Percentiles rank a stretch among this genome's conserved stretches.
These are phyloP conservation scores for Leistus spinibarbis DNA, from an alignment of 2,888 invertebrate genomes.

Conservation along the genomic window DNA sequence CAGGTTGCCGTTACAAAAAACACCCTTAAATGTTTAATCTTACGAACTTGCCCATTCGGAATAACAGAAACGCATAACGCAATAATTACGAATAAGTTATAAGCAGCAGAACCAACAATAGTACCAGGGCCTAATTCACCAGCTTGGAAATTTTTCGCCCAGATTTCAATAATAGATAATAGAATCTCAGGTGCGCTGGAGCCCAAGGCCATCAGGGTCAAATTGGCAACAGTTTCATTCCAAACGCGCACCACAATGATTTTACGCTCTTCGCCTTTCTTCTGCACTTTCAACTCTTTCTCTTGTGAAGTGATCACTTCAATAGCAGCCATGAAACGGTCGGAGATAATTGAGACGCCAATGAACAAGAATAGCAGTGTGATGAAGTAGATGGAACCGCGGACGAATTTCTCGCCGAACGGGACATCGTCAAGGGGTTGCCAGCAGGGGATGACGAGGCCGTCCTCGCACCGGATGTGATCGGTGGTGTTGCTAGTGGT, in stretches of 20 bases:
- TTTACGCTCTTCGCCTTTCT: constrained; percentile 85
- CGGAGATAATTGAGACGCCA: constrained; percentile 98
- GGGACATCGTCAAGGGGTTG: constrained; percentile 78
- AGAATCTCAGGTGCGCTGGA: constrained; percentile 99
- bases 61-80: constrained; percentile 92
- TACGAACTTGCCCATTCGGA: constrained; percentile 88
- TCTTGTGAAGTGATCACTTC: constrained; percentile 98
- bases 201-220: constrained; percentile 98
- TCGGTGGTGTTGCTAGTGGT: constrained; percentile 43
- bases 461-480: constrained; percentile 71
- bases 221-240: constrained; percentile 99
- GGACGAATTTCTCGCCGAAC: constrained; percentile 75
- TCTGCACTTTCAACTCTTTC: constrained; percentile 89
- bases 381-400: constrained; percentile 90
- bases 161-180: constrained; percentile 96
- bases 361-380: constrained; percentile 93
- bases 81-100: constrained; percentile 97
- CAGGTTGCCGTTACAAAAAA: constrained; percentile 98
- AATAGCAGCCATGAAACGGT: constrained; percentile 99
- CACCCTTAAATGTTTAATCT: constrained; percentile 94
- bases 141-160: constrained; percentile 92
- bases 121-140: constrained; percentile 98
- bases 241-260: constrained; percentile 93
- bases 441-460: constrained; percentile 90
- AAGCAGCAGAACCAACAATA: constrained; percentile 98